These are phyloP conservation scores for Pelodytes ibericus DNA, from an alignment of 2,797 vertebrate species.

Conservation along the genomic window DNA sequence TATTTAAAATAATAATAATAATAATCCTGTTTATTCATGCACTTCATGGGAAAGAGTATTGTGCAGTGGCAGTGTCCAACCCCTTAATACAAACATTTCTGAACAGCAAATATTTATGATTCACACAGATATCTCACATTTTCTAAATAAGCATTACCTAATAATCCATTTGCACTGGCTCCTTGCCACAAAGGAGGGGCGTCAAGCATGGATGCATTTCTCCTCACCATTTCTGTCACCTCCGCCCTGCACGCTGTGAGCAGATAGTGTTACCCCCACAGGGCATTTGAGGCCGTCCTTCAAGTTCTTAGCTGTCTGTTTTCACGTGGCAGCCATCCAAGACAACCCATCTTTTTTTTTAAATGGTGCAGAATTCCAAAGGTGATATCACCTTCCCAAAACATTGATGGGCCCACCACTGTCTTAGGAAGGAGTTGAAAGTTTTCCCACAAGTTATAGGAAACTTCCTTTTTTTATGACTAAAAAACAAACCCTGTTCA, in stretches of 20 bases:
- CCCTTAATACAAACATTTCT: conserved; percentile 56
- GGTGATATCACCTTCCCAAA: too few relatives aligned
- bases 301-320: conserved; percentile 1
- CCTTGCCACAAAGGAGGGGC: conserved; percentile 49
- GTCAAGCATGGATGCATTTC: conserved; percentile 54
- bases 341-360: too few relatives aligned
- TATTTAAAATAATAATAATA: not conserved
- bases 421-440: too few relatives aligned
- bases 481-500: too few relatives aligned
- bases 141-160: conserved; percentile 54
- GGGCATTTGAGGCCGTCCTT: conserved; percentile 27
- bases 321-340: too few relatives aligned
- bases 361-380: too few relatives aligned
- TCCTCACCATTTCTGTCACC: conserved; percentile 48
- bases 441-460: too few relatives aligned
- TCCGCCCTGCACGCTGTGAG: conserved; percentile 18
- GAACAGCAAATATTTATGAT: conserved; percentile 59
- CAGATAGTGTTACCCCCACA: conserved; percentile 28
- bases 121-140: conserved; percentile 52
- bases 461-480: too few relatives aligned
- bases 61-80: conserved; percentile 39
- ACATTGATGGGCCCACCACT: too few relatives aligned
- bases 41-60: conserved; percentile 56
- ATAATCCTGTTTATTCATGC: not conserved
- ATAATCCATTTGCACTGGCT: conserved; percentile 58